Evolutionary conservation across 2,888 invertebrate genomes (phyloP).

Genomic region (Philereme vetulata): DNA sequence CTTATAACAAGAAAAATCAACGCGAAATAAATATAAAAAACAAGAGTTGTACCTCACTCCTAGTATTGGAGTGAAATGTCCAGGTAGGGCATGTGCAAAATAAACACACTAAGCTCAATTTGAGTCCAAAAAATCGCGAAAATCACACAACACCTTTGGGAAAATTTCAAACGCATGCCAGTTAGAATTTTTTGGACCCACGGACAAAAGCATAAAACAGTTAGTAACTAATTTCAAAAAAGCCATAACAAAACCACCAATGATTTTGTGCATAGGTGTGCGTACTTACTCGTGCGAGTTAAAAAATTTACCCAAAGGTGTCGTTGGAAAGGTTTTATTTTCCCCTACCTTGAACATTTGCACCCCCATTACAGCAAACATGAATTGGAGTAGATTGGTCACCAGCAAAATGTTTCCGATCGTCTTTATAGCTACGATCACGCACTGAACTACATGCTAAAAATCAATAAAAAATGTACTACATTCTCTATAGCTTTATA

Average conservation of each 20-base stretch:
- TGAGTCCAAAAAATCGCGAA: slow-evolving; percentile 78
- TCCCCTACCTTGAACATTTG: slow-evolving; percentile 99
- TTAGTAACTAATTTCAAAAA: slow-evolving; percentile 60
- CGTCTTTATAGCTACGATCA: slow-evolving; percentile 99
- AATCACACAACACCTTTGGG: slow-evolving; percentile 81
- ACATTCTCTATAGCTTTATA: slow-evolving; percentile 2
- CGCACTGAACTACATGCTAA: slow-evolving; percentile 99
- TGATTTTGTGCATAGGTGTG: slow-evolving; percentile 44
- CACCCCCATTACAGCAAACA: slow-evolving; percentile 99
- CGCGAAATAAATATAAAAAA: slow-evolving; percentile 30
- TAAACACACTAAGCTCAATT: slow-evolving; percentile 71
- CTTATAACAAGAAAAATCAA: slow-evolving; percentile 47
- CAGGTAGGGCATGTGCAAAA: slow-evolving; percentile 80
- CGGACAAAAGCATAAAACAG: slow-evolving; percentile 56
- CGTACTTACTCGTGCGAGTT: slow-evolving; percentile 29
- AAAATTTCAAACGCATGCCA: slow-evolving; percentile 58
- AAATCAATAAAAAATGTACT: slow-evolving; percentile 53
- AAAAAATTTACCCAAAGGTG: slow-evolving; percentile 76
- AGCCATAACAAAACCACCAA: slow-evolving; percentile 67
- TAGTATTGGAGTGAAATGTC: slow-evolving; percentile 74
- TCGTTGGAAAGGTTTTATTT: slow-evolving; percentile 47
- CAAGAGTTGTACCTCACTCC: slow-evolving; percentile 71
- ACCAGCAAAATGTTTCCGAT: slow-evolving; percentile 99
- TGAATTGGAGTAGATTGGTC: slow-evolving; percentile 99
- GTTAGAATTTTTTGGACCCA: slow-evolving; percentile 79